Conservation (phyloP, 2,113 vertebrate genomes). For the Hyaena hyaena region DNA sequence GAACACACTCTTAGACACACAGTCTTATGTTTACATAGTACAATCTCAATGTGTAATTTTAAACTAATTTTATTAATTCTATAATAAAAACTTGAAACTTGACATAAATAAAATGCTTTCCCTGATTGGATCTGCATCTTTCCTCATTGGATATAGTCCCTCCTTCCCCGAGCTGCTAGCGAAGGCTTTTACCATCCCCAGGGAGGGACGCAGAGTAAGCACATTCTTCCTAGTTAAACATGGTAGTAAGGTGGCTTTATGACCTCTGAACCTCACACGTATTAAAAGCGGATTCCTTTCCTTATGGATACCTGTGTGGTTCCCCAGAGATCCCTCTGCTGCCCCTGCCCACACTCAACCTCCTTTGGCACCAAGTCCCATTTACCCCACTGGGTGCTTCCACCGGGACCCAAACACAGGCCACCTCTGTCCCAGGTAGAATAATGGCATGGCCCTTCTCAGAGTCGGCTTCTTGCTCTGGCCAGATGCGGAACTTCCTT, state of each 20-base stretch:
- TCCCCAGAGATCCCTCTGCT: background rate
- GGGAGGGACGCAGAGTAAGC: too few relatives aligned
- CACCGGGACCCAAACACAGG: too few relatives aligned
- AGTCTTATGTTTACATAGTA: too few relatives aligned
- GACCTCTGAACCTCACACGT: background rate
- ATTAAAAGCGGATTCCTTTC: background rate
- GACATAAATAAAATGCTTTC: background rate
- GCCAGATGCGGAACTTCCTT: background rate
- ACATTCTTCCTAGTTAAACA: background rate
- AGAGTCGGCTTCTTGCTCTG: accelerated
- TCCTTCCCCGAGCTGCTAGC: too few relatives aligned
- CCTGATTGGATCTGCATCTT: background rate
- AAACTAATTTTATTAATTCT: background rate
- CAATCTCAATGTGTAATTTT: background rate
- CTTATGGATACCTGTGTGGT: background rate
- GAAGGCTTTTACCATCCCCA: background rate
- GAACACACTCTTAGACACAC: too few relatives aligned
- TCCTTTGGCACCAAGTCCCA: background rate
- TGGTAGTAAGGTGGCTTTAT: background rate
- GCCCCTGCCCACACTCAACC: background rate
- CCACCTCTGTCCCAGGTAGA: background rate
- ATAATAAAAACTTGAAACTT: background rate
- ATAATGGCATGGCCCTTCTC: background rate
- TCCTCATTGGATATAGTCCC: too few relatives aligned
- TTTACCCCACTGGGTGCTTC: background rate